Conservation (phyloP, 2,113 vertebrate species). For the Pantherophis guttatus region DNA sequence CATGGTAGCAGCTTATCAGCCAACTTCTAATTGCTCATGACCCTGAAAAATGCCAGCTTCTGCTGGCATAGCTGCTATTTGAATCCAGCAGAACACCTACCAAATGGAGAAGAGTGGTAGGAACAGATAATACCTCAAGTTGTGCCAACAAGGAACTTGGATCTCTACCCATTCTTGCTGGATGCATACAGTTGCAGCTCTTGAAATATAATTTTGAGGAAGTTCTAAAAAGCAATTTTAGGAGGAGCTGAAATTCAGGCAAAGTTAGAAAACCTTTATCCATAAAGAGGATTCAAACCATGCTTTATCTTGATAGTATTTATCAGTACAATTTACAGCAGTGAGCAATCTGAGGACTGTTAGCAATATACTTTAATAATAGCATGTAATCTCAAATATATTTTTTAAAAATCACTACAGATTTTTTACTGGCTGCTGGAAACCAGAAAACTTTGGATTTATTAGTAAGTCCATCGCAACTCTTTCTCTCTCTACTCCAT, state of each 20-base stretch:
- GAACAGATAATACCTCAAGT: neutral
- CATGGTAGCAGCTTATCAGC: neutral
- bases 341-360: neutral
- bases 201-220: neutral
- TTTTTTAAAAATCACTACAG: neutral
- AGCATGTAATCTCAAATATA: neutral
- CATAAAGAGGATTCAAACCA: neutral
- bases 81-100: neutral
- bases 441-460: neutral
- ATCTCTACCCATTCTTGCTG: neutral
- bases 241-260: neutral
- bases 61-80: neutral
- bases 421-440: neutral
- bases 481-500: neutral
- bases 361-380: neutral
- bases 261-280: neutral
- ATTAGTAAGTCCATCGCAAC: neutral
- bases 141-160: neutral
- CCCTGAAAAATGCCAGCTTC: neutral
- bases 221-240: neutral
- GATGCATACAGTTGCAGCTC: neutral
- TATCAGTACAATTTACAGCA: neutral
- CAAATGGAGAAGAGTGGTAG: neutral
- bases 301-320: neutral
- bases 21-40: neutral